Evolutionary conservation across 2,888 invertebrate species (phyloP).

Genomic region (Iselma pallidipennis): DNA sequence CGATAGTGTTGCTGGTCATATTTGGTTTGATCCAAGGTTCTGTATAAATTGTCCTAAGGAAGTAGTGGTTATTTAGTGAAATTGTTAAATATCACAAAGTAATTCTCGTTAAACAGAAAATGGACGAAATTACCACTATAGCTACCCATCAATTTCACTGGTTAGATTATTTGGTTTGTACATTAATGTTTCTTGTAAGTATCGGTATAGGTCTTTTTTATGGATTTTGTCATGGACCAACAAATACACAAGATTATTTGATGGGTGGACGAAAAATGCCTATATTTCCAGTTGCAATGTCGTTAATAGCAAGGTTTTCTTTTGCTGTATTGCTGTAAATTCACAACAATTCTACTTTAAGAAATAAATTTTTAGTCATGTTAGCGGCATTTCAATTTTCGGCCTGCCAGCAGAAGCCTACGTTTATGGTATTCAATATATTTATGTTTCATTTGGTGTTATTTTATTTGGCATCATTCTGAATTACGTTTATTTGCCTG

Average conservation of each 20-base stretch:
- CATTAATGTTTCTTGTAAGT: constrained; percentile 74
- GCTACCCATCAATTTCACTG: constrained; percentile 58
- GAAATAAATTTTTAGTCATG: constrained; percentile 59
- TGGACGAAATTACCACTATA: no score
- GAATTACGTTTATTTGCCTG: constrained; percentile 71
- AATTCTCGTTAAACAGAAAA: no score
- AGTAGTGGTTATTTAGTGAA: no score
- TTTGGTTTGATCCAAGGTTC: no score
- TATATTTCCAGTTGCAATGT: constrained; percentile 81
- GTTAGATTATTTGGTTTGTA: constrained; percentile 79
- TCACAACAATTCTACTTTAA: background rate
- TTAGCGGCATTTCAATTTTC: constrained; percentile 77
- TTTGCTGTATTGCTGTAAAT: background rate
- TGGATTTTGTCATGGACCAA: constrained; percentile 71
- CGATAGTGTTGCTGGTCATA: no score
- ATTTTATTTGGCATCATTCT: constrained; percentile 68
- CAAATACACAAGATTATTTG: constrained; percentile 71
- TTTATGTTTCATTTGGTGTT: constrained; percentile 66
- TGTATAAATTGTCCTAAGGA: no score
- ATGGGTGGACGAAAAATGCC: constrained; percentile 83
- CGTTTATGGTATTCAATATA: constrained; percentile 79
- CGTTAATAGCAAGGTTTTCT: constrained; percentile 77
- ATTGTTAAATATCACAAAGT: no score
- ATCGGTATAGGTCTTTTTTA: constrained; percentile 82
- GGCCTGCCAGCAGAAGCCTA: constrained; percentile 82